Conservation (phyloP, 2,888 invertebrate species). For the Dasypolia templi region DNA sequence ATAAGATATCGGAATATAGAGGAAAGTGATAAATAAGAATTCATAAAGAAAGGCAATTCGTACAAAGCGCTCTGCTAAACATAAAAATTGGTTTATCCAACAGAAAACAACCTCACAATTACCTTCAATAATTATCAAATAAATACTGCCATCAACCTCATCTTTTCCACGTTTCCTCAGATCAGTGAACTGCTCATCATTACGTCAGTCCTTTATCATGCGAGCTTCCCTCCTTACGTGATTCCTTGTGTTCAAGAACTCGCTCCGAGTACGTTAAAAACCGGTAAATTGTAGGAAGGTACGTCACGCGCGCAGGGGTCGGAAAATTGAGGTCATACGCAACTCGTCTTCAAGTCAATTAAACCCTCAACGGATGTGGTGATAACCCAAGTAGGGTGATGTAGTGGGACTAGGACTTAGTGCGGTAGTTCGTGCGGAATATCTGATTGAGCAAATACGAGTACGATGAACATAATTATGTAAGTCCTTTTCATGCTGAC, state of each 20-base stretch:
- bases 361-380: constrained; percentile 71
- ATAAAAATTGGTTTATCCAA: not conserved
- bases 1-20: constrained; percentile 27
- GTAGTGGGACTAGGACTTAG: constrained; percentile 40
- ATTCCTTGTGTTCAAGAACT: constrained; percentile 50
- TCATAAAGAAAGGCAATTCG: not conserved
- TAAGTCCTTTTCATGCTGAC: not conserved
- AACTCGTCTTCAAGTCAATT: constrained; percentile 82
- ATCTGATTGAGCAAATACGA: not conserved
- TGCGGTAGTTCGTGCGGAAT: not conserved
- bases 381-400: constrained; percentile 50
- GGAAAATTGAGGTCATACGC: constrained; percentile 80
- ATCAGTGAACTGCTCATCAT: constrained; percentile 42
- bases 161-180: not conserved
- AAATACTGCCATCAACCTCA: not conserved
- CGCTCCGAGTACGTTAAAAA: constrained; percentile 71
- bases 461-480: not conserved
- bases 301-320: constrained; percentile 70
- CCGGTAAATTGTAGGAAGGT: constrained; percentile 55
- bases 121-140: constrained; percentile 16
- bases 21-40: constrained; percentile 9
- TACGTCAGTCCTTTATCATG: constrained; percentile 28
- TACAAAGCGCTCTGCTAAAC: not conserved
- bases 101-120: not conserved
- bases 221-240: constrained; percentile 40